phyloP scores from a whole-genome alignment of 1,140 invertebrate genomes.

The Orchestia grillus region DNA sequence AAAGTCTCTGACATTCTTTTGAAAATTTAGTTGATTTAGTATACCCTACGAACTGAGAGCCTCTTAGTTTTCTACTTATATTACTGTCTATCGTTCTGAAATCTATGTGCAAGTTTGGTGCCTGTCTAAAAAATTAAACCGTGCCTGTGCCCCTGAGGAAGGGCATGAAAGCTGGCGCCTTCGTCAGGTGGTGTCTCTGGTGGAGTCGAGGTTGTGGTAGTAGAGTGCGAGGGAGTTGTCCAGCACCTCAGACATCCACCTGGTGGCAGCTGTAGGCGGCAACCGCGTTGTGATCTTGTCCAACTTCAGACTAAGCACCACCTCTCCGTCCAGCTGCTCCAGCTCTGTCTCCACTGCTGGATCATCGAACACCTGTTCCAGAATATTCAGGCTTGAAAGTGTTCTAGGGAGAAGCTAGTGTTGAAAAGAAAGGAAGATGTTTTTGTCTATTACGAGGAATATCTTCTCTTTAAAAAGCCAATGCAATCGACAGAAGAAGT shows the following conservation, averaged over 20 bases:
- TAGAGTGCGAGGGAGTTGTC: constrained; percentile 66
- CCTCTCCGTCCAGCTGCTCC: constrained; percentile 64
- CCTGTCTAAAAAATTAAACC: no score
- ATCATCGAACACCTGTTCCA: constrained; percentile 23
- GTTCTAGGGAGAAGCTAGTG: no score
- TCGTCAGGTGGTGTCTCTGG: neutral
- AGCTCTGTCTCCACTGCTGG: constrained; percentile 59
- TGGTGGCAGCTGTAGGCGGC: constrained; percentile 61
- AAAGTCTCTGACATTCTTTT: neutral
- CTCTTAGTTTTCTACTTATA: no score
- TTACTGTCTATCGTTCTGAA: no score
- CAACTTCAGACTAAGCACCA: constrained; percentile 63
- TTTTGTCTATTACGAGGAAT: no score
- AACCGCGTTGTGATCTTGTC: constrained; percentile 67
- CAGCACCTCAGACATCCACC: constrained; percentile 65
- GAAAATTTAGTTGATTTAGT: no score
- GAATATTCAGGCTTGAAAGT: neutral
- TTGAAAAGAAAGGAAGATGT: no score
- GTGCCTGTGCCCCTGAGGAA: neutral
- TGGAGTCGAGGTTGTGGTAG: constrained; percentile 58
- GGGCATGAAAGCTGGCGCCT: neutral
- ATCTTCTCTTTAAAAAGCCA: no score
- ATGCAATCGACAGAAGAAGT: no score
- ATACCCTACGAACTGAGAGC: no score
- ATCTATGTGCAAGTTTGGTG: no score